Conservation (phyloP, 1,140 invertebrate genomes). For the Lordiphosa collinella region DNA sequence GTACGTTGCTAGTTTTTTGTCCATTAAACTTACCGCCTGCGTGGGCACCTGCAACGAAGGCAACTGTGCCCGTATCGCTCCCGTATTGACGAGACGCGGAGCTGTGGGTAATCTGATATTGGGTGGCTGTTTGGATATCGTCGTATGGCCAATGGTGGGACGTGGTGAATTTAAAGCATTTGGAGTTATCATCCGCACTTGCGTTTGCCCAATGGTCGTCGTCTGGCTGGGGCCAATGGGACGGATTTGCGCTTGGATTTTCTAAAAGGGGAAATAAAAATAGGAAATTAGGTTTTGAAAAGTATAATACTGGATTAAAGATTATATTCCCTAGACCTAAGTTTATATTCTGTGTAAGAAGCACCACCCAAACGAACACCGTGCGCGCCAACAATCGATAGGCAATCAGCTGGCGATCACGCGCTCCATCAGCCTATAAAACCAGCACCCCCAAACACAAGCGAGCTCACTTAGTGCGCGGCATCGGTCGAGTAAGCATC, state of each 20-base stretch:
- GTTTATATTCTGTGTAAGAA: no score
- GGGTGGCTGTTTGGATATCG: conserved; percentile 78
- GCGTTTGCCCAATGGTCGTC: conserved; percentile 80
- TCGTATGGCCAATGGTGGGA: conserved; percentile 80
- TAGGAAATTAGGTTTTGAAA: no score
- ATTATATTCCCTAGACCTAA: no score
- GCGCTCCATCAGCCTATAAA: no score
- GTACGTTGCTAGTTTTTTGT: background rate
- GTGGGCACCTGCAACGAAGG: conserved; percentile 55
- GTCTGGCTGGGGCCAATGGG: conserved; percentile 78
- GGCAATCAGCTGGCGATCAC: no score
- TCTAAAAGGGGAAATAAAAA: conserved; percentile 24
- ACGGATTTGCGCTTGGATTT: conserved; percentile 79
- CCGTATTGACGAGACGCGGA: conserved; percentile 69
- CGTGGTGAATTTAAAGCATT: conserved; percentile 74
- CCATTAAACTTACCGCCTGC: conserved; percentile 55
- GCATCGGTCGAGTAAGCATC: no score
- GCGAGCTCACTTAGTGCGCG: no score
- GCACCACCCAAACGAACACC: no score
- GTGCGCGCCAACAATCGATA: no score
- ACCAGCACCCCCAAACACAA: no score
- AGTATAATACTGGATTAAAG: no score
- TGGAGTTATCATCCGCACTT: conserved; percentile 83
- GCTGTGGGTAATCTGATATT: conserved; percentile 71
- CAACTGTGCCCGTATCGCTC: conserved; percentile 70